Percentiles rank a stretch among this genome's conserved stretches.
Evolutionary conservation across 2,797 vertebrate genomes (phyloP).

Genomic region (Typhlichthys eigenmanni): DNA sequence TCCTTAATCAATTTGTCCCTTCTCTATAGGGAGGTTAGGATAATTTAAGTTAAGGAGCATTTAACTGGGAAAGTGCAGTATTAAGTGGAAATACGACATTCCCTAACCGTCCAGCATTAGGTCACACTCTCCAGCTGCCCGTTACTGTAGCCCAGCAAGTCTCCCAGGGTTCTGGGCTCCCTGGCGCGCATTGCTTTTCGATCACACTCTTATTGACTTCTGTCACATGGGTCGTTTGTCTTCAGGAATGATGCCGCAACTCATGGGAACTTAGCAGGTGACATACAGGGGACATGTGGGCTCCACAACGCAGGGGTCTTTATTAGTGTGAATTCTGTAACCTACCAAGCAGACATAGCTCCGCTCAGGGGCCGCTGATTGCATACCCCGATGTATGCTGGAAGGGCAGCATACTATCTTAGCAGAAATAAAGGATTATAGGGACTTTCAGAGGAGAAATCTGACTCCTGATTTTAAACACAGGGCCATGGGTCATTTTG

Average conservation of each 20-base stretch:
- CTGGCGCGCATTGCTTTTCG: constrained; percentile 80
- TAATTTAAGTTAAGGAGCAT: constrained; percentile 35
- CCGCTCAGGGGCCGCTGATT: constrained; percentile 57
- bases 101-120: constrained; percentile 55
- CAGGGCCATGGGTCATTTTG: too few species aligned
- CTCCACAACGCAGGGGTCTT: constrained; percentile 72
- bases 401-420: constrained; percentile 26
- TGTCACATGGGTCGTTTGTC: constrained; percentile 84
- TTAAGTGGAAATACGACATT: constrained; percentile 29
- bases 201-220: constrained; percentile 85
- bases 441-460: constrained; percentile 33
- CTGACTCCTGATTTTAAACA: constrained; percentile 28
- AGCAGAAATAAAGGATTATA: constrained; percentile 48
- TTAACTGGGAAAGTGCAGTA: constrained; percentile 16
- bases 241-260: constrained; percentile 78
- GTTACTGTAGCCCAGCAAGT: constrained; percentile 52
- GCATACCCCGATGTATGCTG: constrained; percentile 46
- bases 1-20: constrained; percentile 33
- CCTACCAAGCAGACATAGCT: constrained; percentile 79
- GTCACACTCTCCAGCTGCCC: constrained; percentile 74
- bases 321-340: constrained; percentile 74
- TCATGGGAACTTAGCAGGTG: constrained; percentile 67
- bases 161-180: constrained; percentile 73
- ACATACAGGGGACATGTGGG: constrained; percentile 81
- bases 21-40: constrained; percentile 29